Evolutionary conservation across 2,888 invertebrate genomes (phyloP).

Genomic region (Archips crataeganus): DNA sequence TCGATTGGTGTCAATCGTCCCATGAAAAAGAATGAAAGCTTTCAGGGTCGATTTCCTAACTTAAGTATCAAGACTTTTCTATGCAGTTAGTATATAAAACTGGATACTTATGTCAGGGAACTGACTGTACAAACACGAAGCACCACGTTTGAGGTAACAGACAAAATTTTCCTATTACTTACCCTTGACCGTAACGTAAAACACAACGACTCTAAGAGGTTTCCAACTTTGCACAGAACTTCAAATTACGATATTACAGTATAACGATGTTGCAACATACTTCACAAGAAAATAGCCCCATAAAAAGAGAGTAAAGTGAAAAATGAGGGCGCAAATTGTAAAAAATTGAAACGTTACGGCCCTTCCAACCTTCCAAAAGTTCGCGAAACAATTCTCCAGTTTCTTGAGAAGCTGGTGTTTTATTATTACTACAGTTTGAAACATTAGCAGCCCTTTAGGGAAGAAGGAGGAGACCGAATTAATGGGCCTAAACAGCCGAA

Average conservation of each 20-base stretch:
- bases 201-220: neutral
- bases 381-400: conserved; percentile 24
- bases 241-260: conserved; percentile 9
- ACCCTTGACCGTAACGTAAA: neutral
- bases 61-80: too few relatives aligned
- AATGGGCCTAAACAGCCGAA: neutral
- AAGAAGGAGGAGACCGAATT: neutral
- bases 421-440: neutral
- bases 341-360: conserved; percentile 14
- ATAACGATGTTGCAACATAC: conserved; percentile 10
- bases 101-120: too few relatives aligned
- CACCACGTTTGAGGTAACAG: neutral
- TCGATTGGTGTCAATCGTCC: too few relatives aligned
- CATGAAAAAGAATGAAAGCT: too few relatives aligned
- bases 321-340: conserved; percentile 23
- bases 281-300: conserved; percentile 4
- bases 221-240: neutral
- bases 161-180: neutral
- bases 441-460: conserved; percentile 8
- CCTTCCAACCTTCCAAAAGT: conserved; percentile 9
- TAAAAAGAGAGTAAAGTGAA: conserved; percentile 17
- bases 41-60: too few relatives aligned
- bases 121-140: neutral
- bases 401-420: conserved; percentile 4
- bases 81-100: too few relatives aligned